These are phyloP conservation scores for Urophycis tenuis DNA, from an alignment of 2,797 vertebrate species.

Conservation along the genomic window DNA sequence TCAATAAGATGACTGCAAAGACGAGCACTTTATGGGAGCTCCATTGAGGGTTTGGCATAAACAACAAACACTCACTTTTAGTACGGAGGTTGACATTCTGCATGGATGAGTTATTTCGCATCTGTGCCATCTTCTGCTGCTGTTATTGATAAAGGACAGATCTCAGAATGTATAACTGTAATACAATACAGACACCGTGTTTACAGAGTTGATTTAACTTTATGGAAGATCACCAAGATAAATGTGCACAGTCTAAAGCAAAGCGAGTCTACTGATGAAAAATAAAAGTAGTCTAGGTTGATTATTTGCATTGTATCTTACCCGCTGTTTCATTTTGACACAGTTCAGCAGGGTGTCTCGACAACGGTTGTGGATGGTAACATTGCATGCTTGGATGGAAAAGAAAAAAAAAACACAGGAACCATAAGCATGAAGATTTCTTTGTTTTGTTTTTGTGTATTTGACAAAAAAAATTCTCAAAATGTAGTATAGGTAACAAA, in stretches of 20 bases:
- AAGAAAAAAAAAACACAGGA: not conserved
- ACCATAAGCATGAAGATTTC: not conserved
- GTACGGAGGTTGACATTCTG: conserved; percentile 78
- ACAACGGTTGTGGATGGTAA: conserved; percentile 94
- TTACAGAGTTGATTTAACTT: not conserved
- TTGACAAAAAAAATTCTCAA: too few relatives aligned
- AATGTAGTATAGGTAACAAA: too few relatives aligned
- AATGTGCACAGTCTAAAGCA: too few relatives aligned
- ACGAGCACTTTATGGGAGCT: too few relatives aligned
- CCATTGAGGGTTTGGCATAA: too few relatives aligned
- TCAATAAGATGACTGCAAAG: too few relatives aligned
- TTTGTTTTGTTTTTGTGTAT: too few relatives aligned
- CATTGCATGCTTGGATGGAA: conserved; percentile 78
- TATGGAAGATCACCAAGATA: not conserved
- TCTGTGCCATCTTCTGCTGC: conserved; percentile 85
- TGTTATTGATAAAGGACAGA: conserved; percentile 31
- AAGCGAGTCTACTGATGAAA: too few relatives aligned
- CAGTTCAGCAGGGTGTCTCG: conserved; percentile 87
- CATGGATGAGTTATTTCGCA: conserved; percentile 78
- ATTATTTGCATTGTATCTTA: conserved; percentile 49
- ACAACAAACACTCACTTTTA: conserved; percentile 63
- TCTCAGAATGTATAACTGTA: not conserved
- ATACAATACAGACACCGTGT: not conserved
- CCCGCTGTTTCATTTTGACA: conserved; percentile 92
- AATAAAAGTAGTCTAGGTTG: too few relatives aligned